These are phyloP conservation scores for Promerops cafer DNA, from an alignment of 2,113 vertebrate species.

Conservation along the genomic window DNA sequence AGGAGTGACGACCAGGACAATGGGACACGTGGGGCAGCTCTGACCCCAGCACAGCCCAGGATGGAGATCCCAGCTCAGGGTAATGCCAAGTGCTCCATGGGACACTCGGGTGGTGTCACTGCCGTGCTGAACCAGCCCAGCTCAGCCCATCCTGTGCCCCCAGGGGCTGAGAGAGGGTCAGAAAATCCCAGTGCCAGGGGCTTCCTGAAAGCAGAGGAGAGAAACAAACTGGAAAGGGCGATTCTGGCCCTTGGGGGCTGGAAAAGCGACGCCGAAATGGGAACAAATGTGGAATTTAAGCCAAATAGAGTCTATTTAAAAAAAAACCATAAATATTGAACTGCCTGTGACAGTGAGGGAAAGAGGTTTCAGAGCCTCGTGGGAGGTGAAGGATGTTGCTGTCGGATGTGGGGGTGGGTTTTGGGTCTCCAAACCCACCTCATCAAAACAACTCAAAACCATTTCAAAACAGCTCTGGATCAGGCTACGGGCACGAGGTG, in stretches of 20 bases:
- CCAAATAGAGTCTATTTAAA: rapidly evolving
- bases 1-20: rapidly evolving
- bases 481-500: rapidly evolving
- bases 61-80: not conserved
- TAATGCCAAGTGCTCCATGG: rapidly evolving
- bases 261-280: not conserved
- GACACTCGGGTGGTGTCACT: rapidly evolving
- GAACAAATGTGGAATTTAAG: not conserved
- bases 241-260: not conserved
- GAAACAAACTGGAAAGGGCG: not conserved
- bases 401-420: rapidly evolving
- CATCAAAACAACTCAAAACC: too few relatives aligned
- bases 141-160: not conserved
- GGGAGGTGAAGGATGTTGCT: not conserved
- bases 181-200: not conserved
- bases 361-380: not conserved
- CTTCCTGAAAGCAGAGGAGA: not conserved
- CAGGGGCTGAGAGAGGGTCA: not conserved
- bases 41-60: not conserved
- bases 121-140: not conserved
- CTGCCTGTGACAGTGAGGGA: not conserved
- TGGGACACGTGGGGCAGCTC: rapidly evolving
- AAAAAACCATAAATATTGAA: not conserved
- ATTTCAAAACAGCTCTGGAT: rapidly evolving
- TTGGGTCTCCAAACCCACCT: not conserved